These are phyloP conservation scores for Cirrhinus molitorella DNA, from an alignment of 2,797 vertebrate species.

Conservation along the genomic window DNA sequence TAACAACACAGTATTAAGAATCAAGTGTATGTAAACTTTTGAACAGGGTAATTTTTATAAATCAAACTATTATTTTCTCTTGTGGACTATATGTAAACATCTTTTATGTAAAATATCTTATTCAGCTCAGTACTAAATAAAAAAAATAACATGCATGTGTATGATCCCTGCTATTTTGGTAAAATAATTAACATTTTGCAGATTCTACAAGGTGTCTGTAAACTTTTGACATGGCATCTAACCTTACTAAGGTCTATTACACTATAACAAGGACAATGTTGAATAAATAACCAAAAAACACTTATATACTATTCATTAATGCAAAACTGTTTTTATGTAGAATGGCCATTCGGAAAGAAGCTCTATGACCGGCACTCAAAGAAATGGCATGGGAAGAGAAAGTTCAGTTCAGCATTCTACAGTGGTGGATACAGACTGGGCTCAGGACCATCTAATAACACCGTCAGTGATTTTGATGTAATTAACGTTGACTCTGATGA, in stretches of 20 bases:
- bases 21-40: no score
- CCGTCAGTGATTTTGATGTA: neutral
- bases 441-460: slow-evolving; percentile 31
- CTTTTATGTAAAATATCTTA: no score
- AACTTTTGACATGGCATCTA: neutral
- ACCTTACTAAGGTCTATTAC: neutral
- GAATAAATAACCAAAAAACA: neutral
- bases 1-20: no score
- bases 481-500: slow-evolving; percentile 41
- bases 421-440: slow-evolving; percentile 27
- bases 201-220: no score
- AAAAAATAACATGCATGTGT: no score
- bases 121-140: no score
- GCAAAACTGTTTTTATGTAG: neutral
- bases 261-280: neutral
- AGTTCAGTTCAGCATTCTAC: slow-evolving; percentile 60
- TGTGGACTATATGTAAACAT: no score
- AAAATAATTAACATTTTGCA: no score
- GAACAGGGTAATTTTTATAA: no score
- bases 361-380: slow-evolving; percentile 48
- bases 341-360: slow-evolving; percentile 45
- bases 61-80: no score
- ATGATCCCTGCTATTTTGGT: no score
- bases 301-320: neutral
- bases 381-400: slow-evolving; percentile 75